These are phyloP conservation scores for Theonella swinhoei DNA, from an alignment of 37 sponge, comb jelly and placozoan genomes.

Conservation along the genomic window DNA sequence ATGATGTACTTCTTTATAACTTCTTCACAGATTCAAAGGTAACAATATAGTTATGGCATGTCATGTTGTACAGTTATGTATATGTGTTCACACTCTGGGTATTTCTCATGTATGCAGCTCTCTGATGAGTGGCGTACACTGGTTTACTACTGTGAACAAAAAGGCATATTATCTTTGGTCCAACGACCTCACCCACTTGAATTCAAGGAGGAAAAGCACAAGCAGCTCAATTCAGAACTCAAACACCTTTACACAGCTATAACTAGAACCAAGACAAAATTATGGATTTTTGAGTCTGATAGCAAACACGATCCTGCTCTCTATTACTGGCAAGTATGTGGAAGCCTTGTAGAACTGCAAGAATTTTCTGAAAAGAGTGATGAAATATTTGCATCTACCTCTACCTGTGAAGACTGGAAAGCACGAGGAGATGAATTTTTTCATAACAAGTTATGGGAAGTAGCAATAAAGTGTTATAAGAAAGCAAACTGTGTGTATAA, in stretches of 20 bases:
- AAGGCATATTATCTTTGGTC: background rate
- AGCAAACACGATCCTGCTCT: conserved; percentile 48
- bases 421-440: conserved; percentile 74
- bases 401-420: conserved; percentile 74
- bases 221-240: conserved; percentile 68
- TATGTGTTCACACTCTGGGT: no score
- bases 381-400: conserved; percentile 39
- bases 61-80: background rate
- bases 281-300: conserved; percentile 81
- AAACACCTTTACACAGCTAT: conserved; percentile 87
- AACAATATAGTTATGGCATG: background rate
- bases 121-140: conserved; percentile 75
- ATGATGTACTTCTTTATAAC: conserved; percentile 89
- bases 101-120: no score
- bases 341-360: conserved; percentile 41
- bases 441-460: conserved; percentile 56
- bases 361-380: background rate
- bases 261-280: conserved; percentile 71
- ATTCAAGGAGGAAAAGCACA: conserved; percentile 63
- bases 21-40: conserved; percentile 87
- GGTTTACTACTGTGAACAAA: conserved; percentile 6
- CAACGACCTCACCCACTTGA: conserved; percentile 41
- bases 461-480: conserved; percentile 74
- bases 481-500: conserved; percentile 26
- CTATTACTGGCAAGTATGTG: conserved; percentile 50